phyloP scores from a whole-genome alignment of 2,888 invertebrate genomes.

The Pseudoips prasinana region DNA sequence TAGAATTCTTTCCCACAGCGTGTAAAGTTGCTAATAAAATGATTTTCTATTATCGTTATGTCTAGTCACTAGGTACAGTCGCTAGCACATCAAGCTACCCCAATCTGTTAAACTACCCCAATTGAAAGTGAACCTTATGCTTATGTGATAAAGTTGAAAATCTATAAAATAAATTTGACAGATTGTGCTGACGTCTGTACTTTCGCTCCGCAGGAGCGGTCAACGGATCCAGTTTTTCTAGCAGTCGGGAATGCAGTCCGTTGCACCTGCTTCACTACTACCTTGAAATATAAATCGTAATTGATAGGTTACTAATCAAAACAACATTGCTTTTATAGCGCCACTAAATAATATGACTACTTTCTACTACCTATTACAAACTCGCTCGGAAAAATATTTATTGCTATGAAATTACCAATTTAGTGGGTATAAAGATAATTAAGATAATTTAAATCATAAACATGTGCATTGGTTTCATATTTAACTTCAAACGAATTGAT shows the following conservation, averaged over 20 bases:
- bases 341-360: conserved; percentile 21
- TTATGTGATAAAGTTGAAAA: too few relatives aligned
- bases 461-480: too few relatives aligned
- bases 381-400: neutral
- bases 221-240: conserved; percentile 73
- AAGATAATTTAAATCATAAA: too few relatives aligned
- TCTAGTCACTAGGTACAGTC: conserved; percentile 59
- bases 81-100: too few relatives aligned
- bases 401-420: too few relatives aligned
- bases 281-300: conserved; percentile 46
- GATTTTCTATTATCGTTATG: conserved; percentile 55
- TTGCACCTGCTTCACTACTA: conserved; percentile 61
- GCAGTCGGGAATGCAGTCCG: conserved; percentile 69
- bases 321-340: conserved; percentile 24
- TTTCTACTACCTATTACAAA: conserved; percentile 10
- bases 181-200: too few relatives aligned
- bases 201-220: conserved; percentile 42
- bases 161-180: too few relatives aligned
- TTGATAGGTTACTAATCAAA: conserved; percentile 44
- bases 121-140: too few relatives aligned
- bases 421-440: too few relatives aligned
- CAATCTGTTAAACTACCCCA: too few relatives aligned
- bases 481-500: too few relatives aligned
- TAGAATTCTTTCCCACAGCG: conserved; percentile 44
- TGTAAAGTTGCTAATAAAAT: conserved; percentile 46